These are phyloP conservation scores for Sycobia sp. DNA, from an alignment of 1,140 invertebrate genomes.

Conservation along the genomic window DNA sequence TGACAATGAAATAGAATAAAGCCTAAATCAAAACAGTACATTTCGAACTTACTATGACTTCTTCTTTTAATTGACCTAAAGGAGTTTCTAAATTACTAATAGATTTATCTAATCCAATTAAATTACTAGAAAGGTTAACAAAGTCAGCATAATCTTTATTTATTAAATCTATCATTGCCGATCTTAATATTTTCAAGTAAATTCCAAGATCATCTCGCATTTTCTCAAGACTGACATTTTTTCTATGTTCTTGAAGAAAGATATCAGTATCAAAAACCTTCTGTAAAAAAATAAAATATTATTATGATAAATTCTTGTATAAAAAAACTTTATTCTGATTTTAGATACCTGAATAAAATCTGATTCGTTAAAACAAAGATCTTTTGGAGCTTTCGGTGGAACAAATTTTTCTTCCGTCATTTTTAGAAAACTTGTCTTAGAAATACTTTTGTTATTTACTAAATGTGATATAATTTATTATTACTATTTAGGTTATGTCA, in stretches of 20 bases:
- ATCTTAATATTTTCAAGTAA: slow-evolving; percentile 86
- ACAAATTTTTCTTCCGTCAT: slow-evolving; percentile 51
- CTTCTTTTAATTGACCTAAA: slow-evolving; percentile 77
- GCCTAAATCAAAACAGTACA: no score
- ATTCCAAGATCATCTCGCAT: slow-evolving; percentile 88
- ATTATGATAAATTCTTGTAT: neutral
- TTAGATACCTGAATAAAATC: slow-evolving; percentile 54
- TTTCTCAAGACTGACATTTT: slow-evolving; percentile 80
- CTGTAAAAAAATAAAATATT: slow-evolving; percentile 20
- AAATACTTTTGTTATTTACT: slow-evolving; percentile 4
- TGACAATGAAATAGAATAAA: no score
- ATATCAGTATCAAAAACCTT: slow-evolving; percentile 82
- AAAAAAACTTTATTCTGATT: slow-evolving; percentile 9
- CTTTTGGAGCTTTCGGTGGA: slow-evolving; percentile 56
- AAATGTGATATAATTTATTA: neutral
- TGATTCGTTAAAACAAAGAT: slow-evolving; percentile 54
- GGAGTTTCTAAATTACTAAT: slow-evolving; percentile 81
- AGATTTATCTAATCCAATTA: slow-evolving; percentile 88
- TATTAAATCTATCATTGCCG: slow-evolving; percentile 94
- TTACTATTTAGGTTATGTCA: slow-evolving; percentile 14
- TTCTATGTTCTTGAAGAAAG: slow-evolving; percentile 85
- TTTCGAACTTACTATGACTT: slow-evolving; percentile 75
- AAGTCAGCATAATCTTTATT: slow-evolving; percentile 98
- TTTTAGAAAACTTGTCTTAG: slow-evolving; percentile 15
- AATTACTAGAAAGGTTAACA: slow-evolving; percentile 92